These are phyloP conservation scores for Pteronura brasiliensis DNA, from an alignment of 2,113 vertebrate genomes.

Conservation along the genomic window DNA sequence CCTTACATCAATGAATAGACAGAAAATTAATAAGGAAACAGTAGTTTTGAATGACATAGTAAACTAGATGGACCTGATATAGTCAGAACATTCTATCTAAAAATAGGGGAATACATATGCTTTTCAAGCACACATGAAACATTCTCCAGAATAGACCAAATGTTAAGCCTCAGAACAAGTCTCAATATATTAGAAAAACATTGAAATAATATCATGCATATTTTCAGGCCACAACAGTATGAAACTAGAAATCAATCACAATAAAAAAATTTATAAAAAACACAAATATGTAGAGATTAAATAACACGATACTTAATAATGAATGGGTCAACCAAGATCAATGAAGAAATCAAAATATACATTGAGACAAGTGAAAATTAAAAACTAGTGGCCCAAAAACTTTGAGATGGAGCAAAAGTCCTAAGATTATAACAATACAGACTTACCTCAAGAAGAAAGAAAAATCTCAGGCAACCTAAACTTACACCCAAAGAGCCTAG, in stretches of 20 bases:
- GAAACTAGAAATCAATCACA: background rate
- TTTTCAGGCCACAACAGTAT: background rate
- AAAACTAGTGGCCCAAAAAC: background rate
- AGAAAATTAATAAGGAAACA: background rate
- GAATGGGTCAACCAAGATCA: background rate
- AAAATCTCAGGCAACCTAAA: background rate
- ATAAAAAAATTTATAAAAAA: background rate
- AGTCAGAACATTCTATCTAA: background rate
- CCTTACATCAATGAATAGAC: background rate
- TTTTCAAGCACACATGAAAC: background rate
- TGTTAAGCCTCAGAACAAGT: background rate
- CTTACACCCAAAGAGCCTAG: background rate
- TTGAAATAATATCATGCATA: background rate
- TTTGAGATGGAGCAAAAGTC: background rate
- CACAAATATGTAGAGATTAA: background rate
- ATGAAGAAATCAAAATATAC: background rate
- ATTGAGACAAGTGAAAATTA: background rate
- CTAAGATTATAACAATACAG: background rate
- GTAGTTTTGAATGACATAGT: background rate
- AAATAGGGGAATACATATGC: background rate
- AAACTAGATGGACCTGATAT: background rate
- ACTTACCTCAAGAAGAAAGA: background rate
- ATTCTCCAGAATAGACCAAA: background rate
- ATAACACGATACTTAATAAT: background rate
- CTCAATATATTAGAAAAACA: background rate